Conservation (phyloP, 2,888 invertebrate genomes). For the Urechis unicinctus region DNA sequence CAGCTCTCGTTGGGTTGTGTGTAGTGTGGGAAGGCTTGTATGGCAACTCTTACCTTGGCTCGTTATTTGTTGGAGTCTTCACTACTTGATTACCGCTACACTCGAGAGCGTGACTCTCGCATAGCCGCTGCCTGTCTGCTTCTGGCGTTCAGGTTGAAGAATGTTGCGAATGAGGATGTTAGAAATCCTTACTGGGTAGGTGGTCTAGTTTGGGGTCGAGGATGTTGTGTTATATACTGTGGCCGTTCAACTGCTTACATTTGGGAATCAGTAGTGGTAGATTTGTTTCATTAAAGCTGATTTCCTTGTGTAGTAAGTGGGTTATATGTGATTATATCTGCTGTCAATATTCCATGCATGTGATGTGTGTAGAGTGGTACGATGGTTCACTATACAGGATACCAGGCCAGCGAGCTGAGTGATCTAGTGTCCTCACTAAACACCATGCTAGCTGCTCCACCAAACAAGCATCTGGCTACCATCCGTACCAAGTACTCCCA, state of each 20-base stretch:
- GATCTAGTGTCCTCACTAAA: constrained; percentile 69
- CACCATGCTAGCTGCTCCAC: constrained; percentile 68
- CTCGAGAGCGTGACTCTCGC: constrained; percentile 75
- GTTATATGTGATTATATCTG: too few species aligned
- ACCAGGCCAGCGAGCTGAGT: constrained; percentile 67
- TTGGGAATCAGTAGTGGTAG: too few species aligned
- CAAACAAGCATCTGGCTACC: constrained; percentile 74
- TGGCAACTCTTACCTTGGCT: constrained; percentile 88
- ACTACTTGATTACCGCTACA: constrained; percentile 81
- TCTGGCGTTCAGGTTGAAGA: constrained; percentile 81
- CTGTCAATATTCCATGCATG: not conserved
- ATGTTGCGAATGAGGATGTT: constrained; percentile 56
- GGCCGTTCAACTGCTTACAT: not conserved
- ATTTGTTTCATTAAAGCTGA: constrained; percentile 2
- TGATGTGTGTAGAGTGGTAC: constrained; percentile 39
- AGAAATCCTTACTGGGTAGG: too few species aligned
- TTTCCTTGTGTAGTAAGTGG: too few species aligned
- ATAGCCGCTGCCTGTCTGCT: constrained; percentile 83
- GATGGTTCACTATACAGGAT: constrained; percentile 57
- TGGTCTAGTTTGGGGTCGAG: too few species aligned
- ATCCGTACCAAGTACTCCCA: constrained; percentile 91
- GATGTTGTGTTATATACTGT: too few species aligned
- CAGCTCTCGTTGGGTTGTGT: constrained; percentile 6
- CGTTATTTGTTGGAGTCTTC: constrained; percentile 90
- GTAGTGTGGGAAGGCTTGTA: constrained; percentile 58